These are phyloP conservation scores for Dione juno DNA, from an alignment of 2,888 invertebrate species.

Conservation along the genomic window DNA sequence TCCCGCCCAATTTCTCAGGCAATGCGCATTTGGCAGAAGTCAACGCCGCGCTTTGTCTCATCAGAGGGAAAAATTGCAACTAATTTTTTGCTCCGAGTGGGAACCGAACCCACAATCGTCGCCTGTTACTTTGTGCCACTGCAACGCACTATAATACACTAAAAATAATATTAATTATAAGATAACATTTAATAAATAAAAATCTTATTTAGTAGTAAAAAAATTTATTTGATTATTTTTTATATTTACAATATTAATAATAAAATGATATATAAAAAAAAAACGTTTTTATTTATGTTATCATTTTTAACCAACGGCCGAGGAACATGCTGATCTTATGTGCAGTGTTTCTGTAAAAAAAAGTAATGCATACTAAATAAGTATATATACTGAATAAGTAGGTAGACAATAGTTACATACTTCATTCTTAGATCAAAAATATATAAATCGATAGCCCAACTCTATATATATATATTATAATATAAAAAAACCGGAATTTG, in stretches of 20 bases:
- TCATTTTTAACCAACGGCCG: conserved; percentile 67
- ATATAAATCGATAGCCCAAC: too few species aligned
- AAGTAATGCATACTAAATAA: conserved; percentile 12
- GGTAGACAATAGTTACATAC: too few species aligned
- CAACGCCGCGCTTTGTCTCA: too few species aligned
- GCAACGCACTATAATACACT: too few species aligned
- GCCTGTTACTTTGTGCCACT: neutral
- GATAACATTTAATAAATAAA: neutral
- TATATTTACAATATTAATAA: neutral
- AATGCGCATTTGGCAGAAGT: too few species aligned
- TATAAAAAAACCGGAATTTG: too few species aligned
- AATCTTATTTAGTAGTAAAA: neutral
- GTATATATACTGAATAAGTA: neutral
- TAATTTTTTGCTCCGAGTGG: too few species aligned
- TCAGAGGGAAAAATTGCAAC: too few species aligned
- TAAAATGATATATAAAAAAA: neutral
- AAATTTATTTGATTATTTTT: conserved; percentile 1
- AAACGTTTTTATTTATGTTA: conserved; percentile 52
- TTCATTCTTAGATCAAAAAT: too few species aligned
- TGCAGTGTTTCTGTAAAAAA: conserved; percentile 64
- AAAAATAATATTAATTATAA: neutral
- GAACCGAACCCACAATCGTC: neutral
- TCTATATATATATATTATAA: too few species aligned
- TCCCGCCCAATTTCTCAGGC: too few species aligned
- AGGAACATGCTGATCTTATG: conserved; percentile 60